Conservation (phyloP, 1,140 invertebrate genomes). For the Pseudobourletiella spinata region DNA sequence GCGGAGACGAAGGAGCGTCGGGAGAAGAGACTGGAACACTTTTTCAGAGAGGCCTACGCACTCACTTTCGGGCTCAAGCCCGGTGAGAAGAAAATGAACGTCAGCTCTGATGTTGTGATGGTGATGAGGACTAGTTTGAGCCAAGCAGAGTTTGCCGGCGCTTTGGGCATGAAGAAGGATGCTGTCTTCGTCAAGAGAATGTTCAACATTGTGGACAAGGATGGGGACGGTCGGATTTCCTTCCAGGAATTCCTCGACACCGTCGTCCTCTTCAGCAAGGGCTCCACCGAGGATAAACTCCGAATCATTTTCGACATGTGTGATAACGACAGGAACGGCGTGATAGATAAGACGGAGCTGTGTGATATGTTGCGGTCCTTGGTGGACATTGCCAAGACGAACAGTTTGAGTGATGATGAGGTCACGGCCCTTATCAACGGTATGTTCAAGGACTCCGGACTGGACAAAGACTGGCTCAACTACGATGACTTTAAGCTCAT, state of each 20-base stretch:
- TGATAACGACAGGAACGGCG: conserved; percentile 88
- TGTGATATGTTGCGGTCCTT: conserved; percentile 88
- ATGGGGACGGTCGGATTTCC: conserved; percentile 88
- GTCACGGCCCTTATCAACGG: conserved; percentile 87
- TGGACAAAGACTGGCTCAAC: conserved; percentile 83
- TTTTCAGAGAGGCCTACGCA: conserved; percentile 96
- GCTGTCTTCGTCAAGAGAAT: conserved; percentile 97
- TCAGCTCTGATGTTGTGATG: conserved; percentile 75
- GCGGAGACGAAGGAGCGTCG: conserved; percentile 92
- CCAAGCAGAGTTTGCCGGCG: conserved; percentile 92
- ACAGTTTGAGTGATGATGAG: conserved; percentile 70
- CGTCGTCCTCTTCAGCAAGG: conserved; percentile 79
- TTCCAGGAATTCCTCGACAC: conserved; percentile 98
- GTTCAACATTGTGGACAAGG: conserved; percentile 98
- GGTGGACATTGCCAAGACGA: conserved; percentile 89
- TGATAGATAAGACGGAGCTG: conserved; percentile 88
- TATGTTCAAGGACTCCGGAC: conserved; percentile 86
- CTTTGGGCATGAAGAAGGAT: conserved; percentile 90
- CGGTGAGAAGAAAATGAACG: conserved; percentile 51
- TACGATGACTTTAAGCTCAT: conserved; percentile 93
- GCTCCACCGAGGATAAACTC: conserved; percentile 91
- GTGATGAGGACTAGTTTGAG: conserved; percentile 89
- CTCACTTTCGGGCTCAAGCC: conserved; percentile 77
- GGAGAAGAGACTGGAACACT: conserved; percentile 90
- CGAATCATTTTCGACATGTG: conserved; percentile 98